Percentiles rank a stretch among this genome's conserved stretches.
Conservation (phyloP, 2,797 vertebrate species). For the Syngnathus acus region DNA sequence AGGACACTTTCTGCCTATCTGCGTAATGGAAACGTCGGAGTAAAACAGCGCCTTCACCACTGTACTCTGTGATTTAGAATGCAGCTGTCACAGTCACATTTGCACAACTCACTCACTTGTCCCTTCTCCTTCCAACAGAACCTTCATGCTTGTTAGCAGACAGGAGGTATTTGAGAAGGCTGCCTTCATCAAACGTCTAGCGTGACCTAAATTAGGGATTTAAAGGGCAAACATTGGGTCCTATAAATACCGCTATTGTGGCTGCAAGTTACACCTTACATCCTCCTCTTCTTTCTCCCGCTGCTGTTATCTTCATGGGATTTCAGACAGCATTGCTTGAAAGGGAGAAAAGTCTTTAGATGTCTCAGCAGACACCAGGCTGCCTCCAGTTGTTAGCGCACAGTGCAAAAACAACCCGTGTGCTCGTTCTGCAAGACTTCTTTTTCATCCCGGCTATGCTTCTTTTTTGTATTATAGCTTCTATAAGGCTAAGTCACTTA, state of each 20-base stretch:
- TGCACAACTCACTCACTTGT: conserved; percentile 1
- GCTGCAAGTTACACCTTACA: conserved; percentile 5
- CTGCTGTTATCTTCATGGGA: conserved; percentile 15
- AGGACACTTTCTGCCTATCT: conserved; percentile 3
- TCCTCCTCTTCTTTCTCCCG: conserved; percentile 18
- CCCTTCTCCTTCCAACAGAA: neutral
- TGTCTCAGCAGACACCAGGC: conserved; percentile 22
- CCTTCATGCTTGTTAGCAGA: neutral
- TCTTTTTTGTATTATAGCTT: conserved; percentile 47
- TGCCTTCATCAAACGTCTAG: neutral
- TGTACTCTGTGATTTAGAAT: neutral
- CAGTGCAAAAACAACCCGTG: conserved; percentile 22
- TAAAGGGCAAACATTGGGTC: conserved; percentile 22
- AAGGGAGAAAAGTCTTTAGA: conserved; percentile 22
- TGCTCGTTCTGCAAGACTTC: conserved; percentile 14
- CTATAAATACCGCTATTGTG: conserved; percentile 20
- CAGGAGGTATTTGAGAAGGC: neutral
- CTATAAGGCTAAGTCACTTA: conserved; percentile 39
- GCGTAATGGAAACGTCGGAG: neutral
- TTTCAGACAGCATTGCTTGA: conserved; percentile 16
- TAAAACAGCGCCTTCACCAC: neutral
- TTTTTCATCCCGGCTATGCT: conserved; percentile 26
- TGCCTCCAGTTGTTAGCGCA: conserved; percentile 22
- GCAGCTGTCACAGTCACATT: neutral
- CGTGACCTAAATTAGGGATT: conserved; percentile 1